Percentiles rank a stretch among this genome's conserved stretches.
phyloP scores from a whole-genome alignment of 2,113 vertebrate species.

The Limanda limanda region DNA sequence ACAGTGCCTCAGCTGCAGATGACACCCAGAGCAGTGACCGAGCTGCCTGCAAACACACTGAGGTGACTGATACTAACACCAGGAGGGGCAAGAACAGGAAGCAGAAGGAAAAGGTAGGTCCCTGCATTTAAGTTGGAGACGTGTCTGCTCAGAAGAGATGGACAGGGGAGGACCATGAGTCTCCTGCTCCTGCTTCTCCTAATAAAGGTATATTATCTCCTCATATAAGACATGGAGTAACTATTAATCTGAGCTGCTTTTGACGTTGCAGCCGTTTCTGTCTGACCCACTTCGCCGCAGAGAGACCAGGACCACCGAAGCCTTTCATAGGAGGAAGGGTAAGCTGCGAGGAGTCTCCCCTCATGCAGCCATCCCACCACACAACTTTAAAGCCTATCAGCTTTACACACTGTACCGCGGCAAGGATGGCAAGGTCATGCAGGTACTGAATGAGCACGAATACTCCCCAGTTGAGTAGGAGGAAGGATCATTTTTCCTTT shows the following conservation, averaged over 20 bases:
- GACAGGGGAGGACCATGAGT: no score
- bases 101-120: conserved; percentile 87
- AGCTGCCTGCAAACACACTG: conserved; percentile 68
- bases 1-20: conserved; percentile 88
- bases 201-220: not conserved
- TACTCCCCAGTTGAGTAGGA: not conserved
- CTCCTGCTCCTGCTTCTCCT: not conserved
- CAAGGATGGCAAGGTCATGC: conserved; percentile 95
- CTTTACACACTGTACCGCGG: conserved; percentile 95
- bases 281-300: conserved; percentile 88
- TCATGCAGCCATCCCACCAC: conserved; percentile 81
- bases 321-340: conserved; percentile 78
- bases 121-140: not conserved
- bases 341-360: conserved; percentile 77
- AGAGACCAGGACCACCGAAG: conserved; percentile 82
- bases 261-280: conserved; percentile 84
- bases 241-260: not conserved
- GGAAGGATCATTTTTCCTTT: no score
- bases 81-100: conserved; percentile 83
- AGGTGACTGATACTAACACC: conserved; percentile 70
- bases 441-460: conserved; percentile 79
- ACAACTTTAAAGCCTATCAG: conserved; percentile 94
- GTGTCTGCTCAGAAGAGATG: not conserved
- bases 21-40: conserved; percentile 92
- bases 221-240: not conserved